phyloP scores from a whole-genome alignment of 1,140 invertebrate genomes.

The Aphaenogaster rudis region DNA sequence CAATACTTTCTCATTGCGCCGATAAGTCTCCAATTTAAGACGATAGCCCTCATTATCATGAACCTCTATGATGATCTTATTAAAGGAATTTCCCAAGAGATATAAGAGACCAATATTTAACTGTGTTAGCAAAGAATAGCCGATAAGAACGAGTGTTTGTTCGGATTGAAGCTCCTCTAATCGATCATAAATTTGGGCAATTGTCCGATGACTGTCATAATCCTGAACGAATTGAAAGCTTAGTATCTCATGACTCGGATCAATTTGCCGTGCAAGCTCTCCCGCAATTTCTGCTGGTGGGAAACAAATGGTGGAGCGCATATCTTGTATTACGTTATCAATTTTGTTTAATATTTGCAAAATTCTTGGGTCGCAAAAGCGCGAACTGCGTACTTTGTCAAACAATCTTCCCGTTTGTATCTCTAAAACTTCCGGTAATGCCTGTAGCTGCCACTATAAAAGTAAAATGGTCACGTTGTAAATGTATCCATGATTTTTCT shows the following conservation, averaged over 20 bases:
- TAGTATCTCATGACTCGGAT: conserved; percentile 68
- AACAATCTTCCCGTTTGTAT: conserved; percentile 80
- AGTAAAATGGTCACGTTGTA: conserved; percentile 35
- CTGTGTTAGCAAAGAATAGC: conserved; percentile 84
- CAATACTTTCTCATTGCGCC: conserved; percentile 54
- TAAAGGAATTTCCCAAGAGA: conserved; percentile 81
- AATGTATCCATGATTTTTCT: conserved; percentile 25
- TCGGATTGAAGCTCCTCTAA: conserved; percentile 69
- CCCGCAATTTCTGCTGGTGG: conserved; percentile 68
- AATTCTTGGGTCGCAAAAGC: conserved; percentile 80
- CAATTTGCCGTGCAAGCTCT: conserved; percentile 49
- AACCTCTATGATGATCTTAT: conserved; percentile 74
- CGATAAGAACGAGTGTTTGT: conserved; percentile 80
- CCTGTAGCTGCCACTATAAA: conserved; percentile 61
- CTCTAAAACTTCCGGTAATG: conserved; percentile 64
- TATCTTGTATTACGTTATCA: conserved; percentile 66
- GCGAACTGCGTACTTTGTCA: conserved; percentile 80
- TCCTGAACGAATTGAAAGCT: conserved; percentile 77
- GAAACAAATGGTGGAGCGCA: conserved; percentile 54
- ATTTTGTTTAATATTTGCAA: conserved; percentile 72
- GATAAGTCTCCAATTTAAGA: conserved; percentile 77
- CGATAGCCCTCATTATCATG: conserved; percentile 77
- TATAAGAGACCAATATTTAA: conserved; percentile 84
- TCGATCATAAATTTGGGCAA: conserved; percentile 72
- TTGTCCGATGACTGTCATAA: conserved; percentile 70